Base-by-base conservation (phyloP, 2,797 vertebrate genomes). In the Atherinosoma microstoma region DNA sequence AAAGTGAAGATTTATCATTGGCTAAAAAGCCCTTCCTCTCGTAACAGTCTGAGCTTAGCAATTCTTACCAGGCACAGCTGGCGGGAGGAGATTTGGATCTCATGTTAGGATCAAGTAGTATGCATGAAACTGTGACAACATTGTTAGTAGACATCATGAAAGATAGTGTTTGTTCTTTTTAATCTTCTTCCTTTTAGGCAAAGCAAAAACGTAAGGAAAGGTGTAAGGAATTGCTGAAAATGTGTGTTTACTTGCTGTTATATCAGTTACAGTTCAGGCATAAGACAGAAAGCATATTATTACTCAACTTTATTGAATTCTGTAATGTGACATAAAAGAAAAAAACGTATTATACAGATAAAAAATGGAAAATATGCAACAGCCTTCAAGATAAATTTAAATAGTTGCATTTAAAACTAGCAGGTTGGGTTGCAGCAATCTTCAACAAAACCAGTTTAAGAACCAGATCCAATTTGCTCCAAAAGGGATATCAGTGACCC, bases 1-100 rank as follows among this genome's bases (percentile, higher is more conserved):
- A 42, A 20, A 67, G 27, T 18, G 60, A 67, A 74, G 60, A 64
- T 38, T 56, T 49, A 76, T 64, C 65, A n/a, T 68, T 58, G 3
- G 12, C 27, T 78, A 42, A 71, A 66, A 12, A 49, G 2, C 11
- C 22, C 1, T 1, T 2, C 36, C 29, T 16, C 40, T 22, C 45
- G 40, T 40, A 64, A 40, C 67, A 57, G 29, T 67, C 47, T 32
- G 12, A 59, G 62, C 51, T 72, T 36, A 67, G 45, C 38, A 71
- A 13, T 27, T 18, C 15, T 35, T 57, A 35, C 34, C 34, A 13
- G 20, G 32, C 47, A 62, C 29, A n/a, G 45, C 67, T 22, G 30
- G 65, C 6, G 18, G 58, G 59, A 71, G 16, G 15, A 18, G 27
- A 30, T 65, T 58, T 58, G 3, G 38, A 67, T 69, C 58, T 67